Base-by-base conservation (phyloP, 2,888 invertebrate species). In the Thera britannica region DNA sequence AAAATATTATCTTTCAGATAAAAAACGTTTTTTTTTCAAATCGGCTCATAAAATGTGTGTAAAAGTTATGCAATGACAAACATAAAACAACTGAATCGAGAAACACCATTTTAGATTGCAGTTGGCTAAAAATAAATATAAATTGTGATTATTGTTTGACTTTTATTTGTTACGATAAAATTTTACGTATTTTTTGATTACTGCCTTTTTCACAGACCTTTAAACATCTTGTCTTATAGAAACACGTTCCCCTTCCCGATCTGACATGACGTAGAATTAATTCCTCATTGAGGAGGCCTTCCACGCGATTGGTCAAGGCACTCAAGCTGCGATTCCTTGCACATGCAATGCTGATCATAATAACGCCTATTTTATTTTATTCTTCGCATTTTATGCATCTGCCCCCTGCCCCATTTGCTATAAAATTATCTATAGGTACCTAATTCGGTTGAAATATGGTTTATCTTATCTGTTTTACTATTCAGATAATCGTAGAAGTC, bases 271-370 rank as follows among this genome's bases (percentile, higher is more conserved):
- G 62, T 80, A 85, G 84, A 86, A 89, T 88, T 85, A 88, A 89
- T 86, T 85, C 78, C 77, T 66, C 64, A 63, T 63, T 67, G 65
- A 67, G 34, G 70, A 54, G 57, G 62, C 67, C 67, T 68, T 62
- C 68, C 58, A 73, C 75, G 79, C 85, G 69, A 93, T 93, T 93
- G 93, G 93, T 79, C 83, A 84, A 74, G 69, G 70, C 62, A 49
- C 79, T 75, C 92, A 93, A 93, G 93, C 90, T 93, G 93, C 92
- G 80, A 58, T 72, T 71, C 66, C 70, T 58, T 75, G 79, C 80
- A 79, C 80, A 76, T 83, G 84, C 88, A 87, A 86, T 89, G 91
- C 93, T 90, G 92, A 92, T 90, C 91, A 87, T 81, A 90, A 90
- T 79, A 83, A 83, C 80, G 69, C 69, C 69, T 69, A 69, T 65